These are phyloP conservation scores for Amphilophus citrinellus DNA, from an alignment of 2,113 vertebrate species.

Conservation along the genomic window DNA sequence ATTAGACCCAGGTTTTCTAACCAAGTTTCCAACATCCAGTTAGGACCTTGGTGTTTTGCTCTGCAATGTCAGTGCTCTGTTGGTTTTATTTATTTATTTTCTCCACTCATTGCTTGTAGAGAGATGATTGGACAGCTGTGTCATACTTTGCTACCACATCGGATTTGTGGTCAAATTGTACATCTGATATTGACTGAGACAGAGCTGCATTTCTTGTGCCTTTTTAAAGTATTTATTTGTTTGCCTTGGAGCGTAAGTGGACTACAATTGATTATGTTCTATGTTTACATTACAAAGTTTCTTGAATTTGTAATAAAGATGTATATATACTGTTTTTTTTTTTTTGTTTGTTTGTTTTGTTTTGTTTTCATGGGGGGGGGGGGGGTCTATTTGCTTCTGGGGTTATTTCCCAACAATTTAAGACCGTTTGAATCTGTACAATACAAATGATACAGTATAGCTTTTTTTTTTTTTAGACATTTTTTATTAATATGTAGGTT, in stretches of 20 bases:
- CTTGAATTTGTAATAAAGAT: not conserved
- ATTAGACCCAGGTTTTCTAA: not conserved
- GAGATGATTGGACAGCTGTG: not conserved
- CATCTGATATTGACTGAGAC: not conserved
- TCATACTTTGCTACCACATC: not conserved
- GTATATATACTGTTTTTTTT: not conserved
- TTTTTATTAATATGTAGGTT: no score
- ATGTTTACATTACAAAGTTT: not conserved
- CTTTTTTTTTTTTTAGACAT: no score
- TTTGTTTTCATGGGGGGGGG: no score
- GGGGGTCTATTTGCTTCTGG: no score
- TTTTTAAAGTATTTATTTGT: not conserved
- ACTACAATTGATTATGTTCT: not conserved
- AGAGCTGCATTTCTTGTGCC: not conserved
- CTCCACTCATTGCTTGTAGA: not conserved
- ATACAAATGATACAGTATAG: no score
- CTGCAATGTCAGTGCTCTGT: not conserved
- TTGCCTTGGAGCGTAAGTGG: not conserved
- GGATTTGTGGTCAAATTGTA: not conserved
- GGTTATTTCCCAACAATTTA: no score
- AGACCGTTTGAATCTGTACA: no score
- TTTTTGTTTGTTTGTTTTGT: no score
- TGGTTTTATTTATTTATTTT: not conserved
- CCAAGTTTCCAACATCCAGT: not conserved
- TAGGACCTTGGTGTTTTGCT: not conserved